Percentiles rank a stretch among this genome's conserved stretches.
These are phyloP conservation scores for Syngnathoides biaculeatus DNA, from an alignment of 2,113 vertebrate genomes.

Conservation along the genomic window DNA sequence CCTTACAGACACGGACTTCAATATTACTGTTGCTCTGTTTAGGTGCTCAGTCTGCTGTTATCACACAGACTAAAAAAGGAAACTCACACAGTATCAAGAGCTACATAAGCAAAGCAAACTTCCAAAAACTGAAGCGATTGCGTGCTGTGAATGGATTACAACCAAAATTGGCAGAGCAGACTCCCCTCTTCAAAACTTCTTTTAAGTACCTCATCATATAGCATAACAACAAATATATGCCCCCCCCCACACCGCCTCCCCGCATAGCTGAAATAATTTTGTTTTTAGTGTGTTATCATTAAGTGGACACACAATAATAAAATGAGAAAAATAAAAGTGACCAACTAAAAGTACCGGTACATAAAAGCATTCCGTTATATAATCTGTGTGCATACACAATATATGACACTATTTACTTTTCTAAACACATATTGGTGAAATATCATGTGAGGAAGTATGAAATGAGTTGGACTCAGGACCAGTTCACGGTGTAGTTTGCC, in stretches of 20 bases:
- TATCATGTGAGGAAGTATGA: too few relatives aligned
- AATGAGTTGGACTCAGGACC: too few relatives aligned
- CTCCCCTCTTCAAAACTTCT: conserved; percentile 41
- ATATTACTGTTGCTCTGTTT: conserved; percentile 17
- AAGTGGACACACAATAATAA: neutral
- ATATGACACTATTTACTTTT: too few relatives aligned
- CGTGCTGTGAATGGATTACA: conserved; percentile 36
- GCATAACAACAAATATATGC: too few relatives aligned
- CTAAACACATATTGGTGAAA: too few relatives aligned
- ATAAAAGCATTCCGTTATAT: too few relatives aligned
- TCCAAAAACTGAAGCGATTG: conserved; percentile 24
- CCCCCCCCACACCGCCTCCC: too few relatives aligned
- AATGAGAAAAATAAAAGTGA: too few relatives aligned
- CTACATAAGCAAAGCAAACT: conserved; percentile 38
- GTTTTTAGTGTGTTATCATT: neutral
- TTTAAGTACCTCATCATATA: conserved; percentile 40
- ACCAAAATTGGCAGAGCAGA: conserved; percentile 38
- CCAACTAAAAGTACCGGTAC: too few relatives aligned
- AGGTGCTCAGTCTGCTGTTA: conserved; percentile 24
- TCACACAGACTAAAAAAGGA: conserved; percentile 19
- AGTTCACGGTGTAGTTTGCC: too few relatives aligned
- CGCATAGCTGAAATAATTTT: conserved; percentile 30
- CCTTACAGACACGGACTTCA: conserved; percentile 16
- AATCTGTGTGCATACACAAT: too few relatives aligned
- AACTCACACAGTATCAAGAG: conserved; percentile 27